phyloP scores from a whole-genome alignment of 2,888 invertebrate genomes.

The Myathropa florea region DNA sequence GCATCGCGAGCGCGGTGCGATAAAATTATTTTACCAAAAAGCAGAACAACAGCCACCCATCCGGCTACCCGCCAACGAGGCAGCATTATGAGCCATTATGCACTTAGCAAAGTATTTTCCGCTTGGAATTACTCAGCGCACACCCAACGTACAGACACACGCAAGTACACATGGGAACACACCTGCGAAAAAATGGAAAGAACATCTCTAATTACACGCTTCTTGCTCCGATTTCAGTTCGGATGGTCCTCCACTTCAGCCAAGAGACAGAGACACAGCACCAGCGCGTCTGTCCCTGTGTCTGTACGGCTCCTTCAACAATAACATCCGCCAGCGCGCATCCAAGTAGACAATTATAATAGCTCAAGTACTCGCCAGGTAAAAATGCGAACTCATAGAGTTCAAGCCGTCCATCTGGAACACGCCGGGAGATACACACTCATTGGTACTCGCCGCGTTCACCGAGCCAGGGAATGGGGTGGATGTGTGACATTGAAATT shows the following conservation, averaged over 20 bases:
- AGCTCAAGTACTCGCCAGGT: constrained; percentile 62
- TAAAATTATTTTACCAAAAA: constrained; percentile 28
- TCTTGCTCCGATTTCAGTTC: constrained; percentile 51
- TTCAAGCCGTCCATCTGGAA: constrained; percentile 69
- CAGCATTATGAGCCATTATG: constrained; percentile 66
- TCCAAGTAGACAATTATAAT: constrained; percentile 70
- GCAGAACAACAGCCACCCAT: constrained; percentile 2
- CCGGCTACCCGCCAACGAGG: neutral
- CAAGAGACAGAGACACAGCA: constrained; percentile 22
- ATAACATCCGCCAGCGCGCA: constrained; percentile 53
- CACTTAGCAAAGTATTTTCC: constrained; percentile 68
- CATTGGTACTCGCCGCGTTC: neutral
- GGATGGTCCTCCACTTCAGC: constrained; percentile 13
- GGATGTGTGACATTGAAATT: constrained; percentile 69
- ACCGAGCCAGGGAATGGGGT: neutral
- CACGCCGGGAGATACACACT: constrained; percentile 3
- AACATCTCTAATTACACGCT: constrained; percentile 68
- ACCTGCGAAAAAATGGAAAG: constrained; percentile 17
- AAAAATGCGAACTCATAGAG: constrained; percentile 67
- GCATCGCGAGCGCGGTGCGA: constrained; percentile 11
- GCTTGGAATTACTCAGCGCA: constrained; percentile 51
- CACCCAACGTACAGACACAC: constrained; percentile 11
- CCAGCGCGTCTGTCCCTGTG: constrained; percentile 32
- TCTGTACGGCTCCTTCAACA: constrained; percentile 35
- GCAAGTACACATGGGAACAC: neutral